Evolutionary conservation across 2,797 vertebrate genomes (phyloP), one percentile per base, ranked within the genome.

Genomic region (Fringilla coelebs): DNA sequence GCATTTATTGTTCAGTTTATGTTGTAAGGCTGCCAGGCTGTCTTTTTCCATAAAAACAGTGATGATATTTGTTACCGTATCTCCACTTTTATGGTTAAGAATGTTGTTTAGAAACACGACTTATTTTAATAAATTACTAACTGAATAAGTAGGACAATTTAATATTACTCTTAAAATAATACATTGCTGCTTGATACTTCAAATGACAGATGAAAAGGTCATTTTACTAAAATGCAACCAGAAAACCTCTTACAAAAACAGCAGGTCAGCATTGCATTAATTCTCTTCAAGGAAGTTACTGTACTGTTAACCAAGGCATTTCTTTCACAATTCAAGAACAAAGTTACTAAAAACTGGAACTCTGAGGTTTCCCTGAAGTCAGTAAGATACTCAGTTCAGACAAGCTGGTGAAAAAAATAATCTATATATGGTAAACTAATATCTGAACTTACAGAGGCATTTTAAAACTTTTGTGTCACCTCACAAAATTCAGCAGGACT

Each of bases 281-380:
- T 84, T 72, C 70, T 55, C 66, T 68, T 83, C 54, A 81, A 73
- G 88, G 72, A 95, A 93, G 79, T 91, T 84, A 81, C 65, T 62
- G 36, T 48, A 61, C 54, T 80, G 49, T 65, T 88, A 93, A 65
- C 68, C 24, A 79, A 77, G 72, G 28, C 70, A 88, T 34, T 85
- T 83, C 28, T 89, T 93, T 95, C 93, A 90, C 75, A 96, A 90
- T 74, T 94, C 38, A 74, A 81, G 85, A 96, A 89, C 46, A 36
- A 88, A 89, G 72, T 85, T 89, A 83, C 40, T 78, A 60, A 94
- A 88, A 96, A 55, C 70, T 93, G 70, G 58, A 94, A 92, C 68
- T 68, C 40, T 31, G 78, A 93, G 76, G 79, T 86, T 93, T 78
- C 51, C 68, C 87, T 73, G 24, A 65, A 86, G 83, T 54, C n/a